Evolutionary conservation across 2,797 vertebrate species (phyloP).

Genomic region (Malurus leucopterus): DNA sequence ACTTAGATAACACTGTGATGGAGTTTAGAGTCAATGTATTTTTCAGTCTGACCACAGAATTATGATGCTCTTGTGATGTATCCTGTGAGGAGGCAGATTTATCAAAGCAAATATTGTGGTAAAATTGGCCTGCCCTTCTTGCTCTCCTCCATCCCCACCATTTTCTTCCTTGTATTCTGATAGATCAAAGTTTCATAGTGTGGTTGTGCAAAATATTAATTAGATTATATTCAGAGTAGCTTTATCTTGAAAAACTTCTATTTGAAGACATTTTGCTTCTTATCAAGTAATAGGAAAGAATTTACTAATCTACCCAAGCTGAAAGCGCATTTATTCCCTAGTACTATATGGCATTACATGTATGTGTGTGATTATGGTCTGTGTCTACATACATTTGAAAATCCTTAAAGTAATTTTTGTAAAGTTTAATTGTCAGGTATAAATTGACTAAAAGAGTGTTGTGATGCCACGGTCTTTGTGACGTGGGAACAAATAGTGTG

Average conservation of each 20-base stretch:
- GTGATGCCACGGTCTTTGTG: background rate
- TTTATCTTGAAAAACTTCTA: background rate
- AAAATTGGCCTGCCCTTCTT: background rate
- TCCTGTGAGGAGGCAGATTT: background rate
- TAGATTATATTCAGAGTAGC: background rate
- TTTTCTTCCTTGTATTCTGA: background rate
- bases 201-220: background rate
- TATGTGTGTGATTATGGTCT: background rate
- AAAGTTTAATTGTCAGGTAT: background rate
- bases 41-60: background rate
- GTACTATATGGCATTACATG: background rate
- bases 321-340: background rate
- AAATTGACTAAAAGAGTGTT: background rate
- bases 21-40: background rate
- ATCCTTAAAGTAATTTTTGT: background rate
- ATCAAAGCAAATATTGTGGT: background rate
- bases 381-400: background rate
- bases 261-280: background rate
- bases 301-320: background rate
- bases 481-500: background rate
- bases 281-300: background rate
- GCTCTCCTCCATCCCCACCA: accelerated
- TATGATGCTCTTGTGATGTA: background rate
- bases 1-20: background rate
- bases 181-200: background rate